Conservation (phyloP, 2,888 invertebrate species). For the Lepidochrysops patricia region DNA sequence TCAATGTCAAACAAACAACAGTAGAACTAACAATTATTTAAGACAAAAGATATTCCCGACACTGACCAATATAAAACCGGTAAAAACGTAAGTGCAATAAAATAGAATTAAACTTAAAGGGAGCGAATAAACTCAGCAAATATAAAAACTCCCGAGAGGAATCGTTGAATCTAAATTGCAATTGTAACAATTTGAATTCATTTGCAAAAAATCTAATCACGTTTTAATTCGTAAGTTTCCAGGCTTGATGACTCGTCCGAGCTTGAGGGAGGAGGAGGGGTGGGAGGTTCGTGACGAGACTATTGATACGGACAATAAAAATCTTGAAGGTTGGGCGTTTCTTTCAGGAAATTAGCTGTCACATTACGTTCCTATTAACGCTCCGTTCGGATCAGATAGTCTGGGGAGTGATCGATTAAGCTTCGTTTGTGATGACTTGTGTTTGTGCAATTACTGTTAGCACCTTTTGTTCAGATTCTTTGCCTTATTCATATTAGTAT, state of each 20-base stretch:
- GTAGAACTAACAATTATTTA: background rate
- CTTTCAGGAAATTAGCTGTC: constrained; percentile 67
- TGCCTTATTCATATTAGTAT: background rate
- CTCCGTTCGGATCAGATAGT: constrained; percentile 28
- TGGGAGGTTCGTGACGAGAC: constrained; percentile 50
- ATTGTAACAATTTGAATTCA: constrained; percentile 27
- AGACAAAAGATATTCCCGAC: background rate
- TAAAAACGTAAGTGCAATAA: background rate
- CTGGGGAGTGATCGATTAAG: constrained; percentile 19
- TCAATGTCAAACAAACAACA: background rate
- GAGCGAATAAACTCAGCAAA: background rate
- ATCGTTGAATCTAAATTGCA: constrained; percentile 22
- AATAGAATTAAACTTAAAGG: background rate
- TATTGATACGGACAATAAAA: constrained; percentile 53
- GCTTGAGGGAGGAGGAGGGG: constrained; percentile 25
- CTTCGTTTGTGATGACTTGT: constrained; percentile 11
- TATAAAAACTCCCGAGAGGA: background rate
- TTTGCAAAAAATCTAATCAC: constrained; percentile 50
- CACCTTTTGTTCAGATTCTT: background rate
- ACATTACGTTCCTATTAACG: constrained; percentile 59
- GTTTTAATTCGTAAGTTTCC: constrained; percentile 67
- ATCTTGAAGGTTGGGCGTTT: constrained; percentile 46
- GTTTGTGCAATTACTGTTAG: constrained; percentile 8
- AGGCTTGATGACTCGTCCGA: constrained; percentile 46
- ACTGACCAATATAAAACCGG: background rate